Conservation (phyloP, 2,797 vertebrate genomes). For the Serranus cabrilla region DNA sequence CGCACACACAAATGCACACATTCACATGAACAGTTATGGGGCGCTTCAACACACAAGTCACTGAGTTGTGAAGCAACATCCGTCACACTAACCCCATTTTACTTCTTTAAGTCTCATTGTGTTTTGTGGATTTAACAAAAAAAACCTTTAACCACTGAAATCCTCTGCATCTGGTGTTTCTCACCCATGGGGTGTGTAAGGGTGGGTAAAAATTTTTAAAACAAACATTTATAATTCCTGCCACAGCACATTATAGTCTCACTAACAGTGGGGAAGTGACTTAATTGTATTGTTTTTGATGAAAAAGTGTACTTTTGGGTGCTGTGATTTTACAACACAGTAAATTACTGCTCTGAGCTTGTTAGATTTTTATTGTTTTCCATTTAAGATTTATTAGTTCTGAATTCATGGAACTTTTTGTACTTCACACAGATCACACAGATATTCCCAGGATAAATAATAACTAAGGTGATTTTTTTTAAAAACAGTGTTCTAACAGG, state of each 20-base stretch:
- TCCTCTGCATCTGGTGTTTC: slow-evolving; percentile 73
- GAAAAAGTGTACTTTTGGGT: slow-evolving; percentile 43
- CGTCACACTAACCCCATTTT: slow-evolving; percentile 70
- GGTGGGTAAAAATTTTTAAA: slow-evolving; percentile 59
- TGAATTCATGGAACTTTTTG: slow-evolving; percentile 1
- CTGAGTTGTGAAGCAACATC: slow-evolving; percentile 62
- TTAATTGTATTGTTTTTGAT: slow-evolving; percentile 76
- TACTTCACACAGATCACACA: slow-evolving; percentile 27
- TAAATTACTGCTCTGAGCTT: slow-evolving; percentile 45
- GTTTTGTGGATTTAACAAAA: slow-evolving; percentile 3
- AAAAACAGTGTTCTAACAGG: background rate
- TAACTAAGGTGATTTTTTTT: too few relatives aligned
- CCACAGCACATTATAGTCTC: slow-evolving; percentile 61
- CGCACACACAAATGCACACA: slow-evolving; percentile 66
- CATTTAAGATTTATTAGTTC: slow-evolving; percentile 37
- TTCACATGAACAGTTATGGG: slow-evolving; percentile 57
- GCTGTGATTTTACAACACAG: slow-evolving; percentile 57
- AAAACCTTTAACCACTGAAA: slow-evolving; percentile 37
- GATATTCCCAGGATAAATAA: background rate
- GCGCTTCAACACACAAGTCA: slow-evolving; percentile 45
- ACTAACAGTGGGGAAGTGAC: slow-evolving; percentile 51
- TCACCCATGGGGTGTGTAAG: slow-evolving; percentile 45
- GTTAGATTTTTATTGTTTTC: slow-evolving; percentile 43
- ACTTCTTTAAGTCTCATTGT: slow-evolving; percentile 43
- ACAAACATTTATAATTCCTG: slow-evolving; percentile 75